These are phyloP conservation scores for Danio rerio DNA, from an alignment of 2,113 vertebrate genomes.

Conservation along the genomic window GRCz12tu NC_133187.1:14754501-14755000, in stretches of 20 bases:
- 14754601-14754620: slow-evolving; percentile 93
- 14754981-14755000: too few relatives aligned
- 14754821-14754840: too few relatives aligned
- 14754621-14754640: slow-evolving; percentile 91
- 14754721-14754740: neutral
- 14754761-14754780: neutral
- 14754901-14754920: too few relatives aligned
- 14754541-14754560: slow-evolving; percentile 98
- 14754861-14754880: too few relatives aligned
- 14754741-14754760: neutral
- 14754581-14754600: slow-evolving; percentile 97
- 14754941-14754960: too few relatives aligned
- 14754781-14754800: too few relatives aligned
- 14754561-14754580: slow-evolving; percentile 97
- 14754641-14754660: slow-evolving; percentile 96
- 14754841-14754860: too few relatives aligned
- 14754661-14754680: slow-evolving; percentile 85
- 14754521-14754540: slow-evolving; percentile 89
- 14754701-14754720: slow-evolving; percentile 92
- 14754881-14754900: too few relatives aligned
- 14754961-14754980: too few relatives aligned
- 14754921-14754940: too few relatives aligned
- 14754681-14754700: slow-evolving; percentile 91
- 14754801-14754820: too few relatives aligned
- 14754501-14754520: slow-evolving; percentile 86